phyloP scores from a whole-genome alignment of 1,140 invertebrate genomes.

The Hestina assimilis region DNA sequence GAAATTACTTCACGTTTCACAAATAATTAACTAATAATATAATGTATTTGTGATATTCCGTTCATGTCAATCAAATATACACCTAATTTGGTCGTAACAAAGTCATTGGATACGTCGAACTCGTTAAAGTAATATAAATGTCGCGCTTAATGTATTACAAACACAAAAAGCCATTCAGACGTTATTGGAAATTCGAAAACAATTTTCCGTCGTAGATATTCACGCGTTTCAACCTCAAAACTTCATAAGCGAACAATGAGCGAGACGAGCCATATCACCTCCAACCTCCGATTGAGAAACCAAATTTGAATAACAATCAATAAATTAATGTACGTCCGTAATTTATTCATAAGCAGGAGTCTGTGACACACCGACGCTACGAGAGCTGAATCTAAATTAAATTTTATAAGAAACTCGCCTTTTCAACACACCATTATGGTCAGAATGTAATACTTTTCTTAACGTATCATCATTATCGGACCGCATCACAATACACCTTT shows the following conservation, averaged over 20 bases:
- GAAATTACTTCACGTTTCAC: not conserved
- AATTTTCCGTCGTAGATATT: conserved; percentile 52
- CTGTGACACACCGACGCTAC: conserved; percentile 58
- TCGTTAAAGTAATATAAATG: conserved; percentile 38
- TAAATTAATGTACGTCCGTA: conserved; percentile 74
- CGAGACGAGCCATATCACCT: conserved; percentile 63
- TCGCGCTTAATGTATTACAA: conserved; percentile 37
- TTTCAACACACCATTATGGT: conserved; percentile 62
- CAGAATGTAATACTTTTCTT: conserved; percentile 72
- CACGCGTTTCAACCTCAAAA: conserved; percentile 48
- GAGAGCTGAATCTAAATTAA: conserved; percentile 72
- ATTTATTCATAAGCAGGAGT: conserved; percentile 71
- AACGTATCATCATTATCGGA: conserved; percentile 73
- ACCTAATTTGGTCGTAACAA: conserved; percentile 33
- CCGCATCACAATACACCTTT: conserved; percentile 62
- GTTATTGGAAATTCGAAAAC: conserved; percentile 45
- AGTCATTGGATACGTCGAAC: conserved; percentile 50
- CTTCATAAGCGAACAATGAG: conserved; percentile 52
- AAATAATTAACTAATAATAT: not conserved
- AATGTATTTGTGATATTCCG: conserved; percentile 39
- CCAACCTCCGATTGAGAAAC: conserved; percentile 74
- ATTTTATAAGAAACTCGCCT: conserved; percentile 71
- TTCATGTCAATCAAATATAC: conserved; percentile 40
- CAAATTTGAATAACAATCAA: conserved; percentile 78
- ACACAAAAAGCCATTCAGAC: conserved; percentile 36